These are phyloP conservation scores for Alfaro cultratus DNA, from an alignment of 2,797 vertebrate species.

Conservation along the genomic window DNA sequence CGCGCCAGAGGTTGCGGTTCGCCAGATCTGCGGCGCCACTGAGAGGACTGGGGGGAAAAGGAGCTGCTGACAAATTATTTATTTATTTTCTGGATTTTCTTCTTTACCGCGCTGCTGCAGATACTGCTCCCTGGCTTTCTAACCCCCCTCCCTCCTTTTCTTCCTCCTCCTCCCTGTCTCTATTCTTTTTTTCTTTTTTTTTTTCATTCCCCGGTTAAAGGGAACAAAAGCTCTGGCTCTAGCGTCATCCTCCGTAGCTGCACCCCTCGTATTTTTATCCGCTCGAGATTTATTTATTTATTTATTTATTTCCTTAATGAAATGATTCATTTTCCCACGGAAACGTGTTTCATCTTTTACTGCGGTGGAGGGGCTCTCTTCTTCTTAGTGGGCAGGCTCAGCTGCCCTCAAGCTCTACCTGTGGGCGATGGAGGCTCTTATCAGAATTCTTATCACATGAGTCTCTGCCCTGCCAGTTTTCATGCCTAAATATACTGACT, in stretches of 20 bases:
- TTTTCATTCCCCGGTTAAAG: slow-evolving; percentile 59
- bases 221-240: slow-evolving; percentile 71
- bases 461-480: slow-evolving; percentile 56
- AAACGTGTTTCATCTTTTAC: slow-evolving; percentile 68
- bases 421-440: slow-evolving; percentile 78
- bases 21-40: slow-evolving; percentile 56
- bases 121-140: slow-evolving; percentile 50
- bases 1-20: slow-evolving; percentile 45
- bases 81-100: slow-evolving; percentile 81
- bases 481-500: slow-evolving; percentile 55
- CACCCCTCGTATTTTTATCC: slow-evolving; percentile 57
- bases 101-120: slow-evolving; percentile 81
- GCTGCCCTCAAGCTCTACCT: slow-evolving; percentile 79
- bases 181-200: slow-evolving; percentile 45
- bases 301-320: slow-evolving; percentile 54
- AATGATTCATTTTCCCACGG: slow-evolving; percentile 72
- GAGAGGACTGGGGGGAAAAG: slow-evolving; percentile 50
- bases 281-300: slow-evolving; percentile 17
- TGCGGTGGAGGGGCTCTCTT: slow-evolving; percentile 73
- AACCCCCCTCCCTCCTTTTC: slow-evolving; percentile 11
- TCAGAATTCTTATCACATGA: slow-evolving; percentile 77
- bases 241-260: slow-evolving; percentile 58
- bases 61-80: slow-evolving; percentile 76
- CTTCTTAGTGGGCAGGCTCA: slow-evolving; percentile 75
- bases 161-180: slow-evolving; percentile 41